phyloP scores from a whole-genome alignment of 2,888 invertebrate genomes.

The Thereva unica region DNA sequence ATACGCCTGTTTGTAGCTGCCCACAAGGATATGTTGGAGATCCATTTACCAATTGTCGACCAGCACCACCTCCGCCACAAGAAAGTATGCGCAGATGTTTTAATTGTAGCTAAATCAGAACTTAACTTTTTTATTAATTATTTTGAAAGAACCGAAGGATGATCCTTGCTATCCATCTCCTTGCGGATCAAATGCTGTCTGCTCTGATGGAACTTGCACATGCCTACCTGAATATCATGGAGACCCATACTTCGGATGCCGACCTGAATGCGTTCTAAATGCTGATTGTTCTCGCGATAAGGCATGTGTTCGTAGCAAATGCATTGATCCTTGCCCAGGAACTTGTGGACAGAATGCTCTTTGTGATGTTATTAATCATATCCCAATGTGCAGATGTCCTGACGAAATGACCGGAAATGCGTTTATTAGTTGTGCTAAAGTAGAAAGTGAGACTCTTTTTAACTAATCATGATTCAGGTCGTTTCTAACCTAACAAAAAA shows the following conservation, averaged over 20 bases:
- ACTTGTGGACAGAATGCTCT: conserved; percentile 77
- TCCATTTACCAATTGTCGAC: conserved; percentile 72
- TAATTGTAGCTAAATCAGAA: background rate
- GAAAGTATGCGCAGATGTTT: background rate
- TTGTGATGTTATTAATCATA: conserved; percentile 77
- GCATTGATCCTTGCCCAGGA: conserved; percentile 82
- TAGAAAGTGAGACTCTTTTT: conserved; percentile 58
- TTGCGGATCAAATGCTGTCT: conserved; percentile 77
- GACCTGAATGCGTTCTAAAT: conserved; percentile 80
- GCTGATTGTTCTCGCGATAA: conserved; percentile 76
- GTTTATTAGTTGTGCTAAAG: conserved; percentile 65
- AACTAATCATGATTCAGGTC: background rate
- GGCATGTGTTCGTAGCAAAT: conserved; percentile 79
- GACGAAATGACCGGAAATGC: conserved; percentile 73
- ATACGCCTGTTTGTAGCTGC: conserved; percentile 78
- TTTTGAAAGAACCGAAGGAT: conserved; percentile 45
- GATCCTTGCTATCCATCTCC: conserved; percentile 77
- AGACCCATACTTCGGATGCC: conserved; percentile 76
- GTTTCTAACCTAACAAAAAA: background rate
- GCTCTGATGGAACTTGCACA: conserved; percentile 72
- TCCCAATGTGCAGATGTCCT: conserved; percentile 67
- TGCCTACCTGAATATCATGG: conserved; percentile 78
- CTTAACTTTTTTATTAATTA: conserved; percentile 48
- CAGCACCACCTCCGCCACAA: conserved; percentile 60
- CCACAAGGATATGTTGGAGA: conserved; percentile 73